Percentiles rank a stretch among this genome's conserved stretches.
phyloP scores from a whole-genome alignment of 1,140 invertebrate genomes.

The Tetragnatha versicolor region DNA sequence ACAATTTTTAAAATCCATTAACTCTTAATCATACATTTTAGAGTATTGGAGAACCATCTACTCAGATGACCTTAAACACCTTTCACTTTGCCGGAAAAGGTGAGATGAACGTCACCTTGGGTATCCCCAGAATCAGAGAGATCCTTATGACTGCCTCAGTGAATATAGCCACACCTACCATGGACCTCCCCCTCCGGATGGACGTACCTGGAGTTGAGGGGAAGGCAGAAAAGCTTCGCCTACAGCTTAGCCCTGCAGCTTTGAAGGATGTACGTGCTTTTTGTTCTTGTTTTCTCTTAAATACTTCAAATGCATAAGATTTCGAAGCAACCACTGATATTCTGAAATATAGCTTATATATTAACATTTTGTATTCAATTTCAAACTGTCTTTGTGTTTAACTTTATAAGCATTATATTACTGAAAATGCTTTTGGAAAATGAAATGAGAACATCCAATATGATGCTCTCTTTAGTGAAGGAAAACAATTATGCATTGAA shows the following conservation, averaged over 20 bases:
- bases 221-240: constrained; percentile 73
- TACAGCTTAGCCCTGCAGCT: constrained; percentile 78
- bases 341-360: too few relatives aligned
- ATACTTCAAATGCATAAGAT: too few relatives aligned
- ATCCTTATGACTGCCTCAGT: constrained; percentile 94
- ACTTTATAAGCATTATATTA: too few relatives aligned
- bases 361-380: too few relatives aligned
- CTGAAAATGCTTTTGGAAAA: too few relatives aligned
- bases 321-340: too few relatives aligned
- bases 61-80: constrained; percentile 99
- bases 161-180: constrained; percentile 92
- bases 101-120: constrained; percentile 99
- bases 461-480: too few relatives aligned
- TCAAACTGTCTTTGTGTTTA: too few relatives aligned
- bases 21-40: too few relatives aligned
- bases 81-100: constrained; percentile 99
- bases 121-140: constrained; percentile 94
- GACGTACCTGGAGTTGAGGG: constrained; percentile 62
- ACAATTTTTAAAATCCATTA: not conserved
- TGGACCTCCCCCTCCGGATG: constrained; percentile 90
- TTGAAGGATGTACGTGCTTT: constrained; percentile 73
- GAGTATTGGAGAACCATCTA: constrained; percentile 98
- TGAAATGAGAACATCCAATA: too few relatives aligned
- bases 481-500: too few relatives aligned
- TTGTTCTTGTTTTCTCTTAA: not conserved